Evolutionary conservation across 2,888 invertebrate genomes (phyloP).

Genomic region (Lithophane semibrunnea): DNA sequence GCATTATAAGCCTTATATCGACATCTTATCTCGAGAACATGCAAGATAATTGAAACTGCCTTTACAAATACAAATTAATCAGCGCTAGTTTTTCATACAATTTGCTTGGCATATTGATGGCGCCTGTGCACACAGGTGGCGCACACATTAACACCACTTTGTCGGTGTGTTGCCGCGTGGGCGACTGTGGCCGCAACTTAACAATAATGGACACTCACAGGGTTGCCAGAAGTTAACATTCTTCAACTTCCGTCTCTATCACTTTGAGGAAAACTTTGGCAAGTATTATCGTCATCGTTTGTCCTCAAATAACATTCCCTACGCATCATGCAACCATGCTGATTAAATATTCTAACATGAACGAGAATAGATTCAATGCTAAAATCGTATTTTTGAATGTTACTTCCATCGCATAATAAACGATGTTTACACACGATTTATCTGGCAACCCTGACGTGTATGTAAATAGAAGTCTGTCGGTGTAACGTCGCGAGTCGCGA

Average conservation of each 20-base stretch:
- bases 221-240: conserved; percentile 55
- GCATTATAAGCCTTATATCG: conserved; percentile 8
- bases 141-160: conserved; percentile 65
- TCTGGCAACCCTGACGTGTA: conserved; percentile 70
- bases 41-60: conserved; percentile 49
- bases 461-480: conserved; percentile 76
- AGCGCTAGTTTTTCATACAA: conserved; percentile 55
- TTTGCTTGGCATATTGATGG: conserved; percentile 57
- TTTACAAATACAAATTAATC: conserved; percentile 58
- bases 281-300: conserved; percentile 15
- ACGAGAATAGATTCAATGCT: conserved; percentile 44
- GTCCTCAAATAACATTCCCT: background rate
- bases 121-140: conserved; percentile 67
- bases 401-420: conserved; percentile 47
- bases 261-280: conserved; percentile 27
- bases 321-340: conserved; percentile 4
- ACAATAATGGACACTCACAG: conserved; percentile 63
- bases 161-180: conserved; percentile 63
- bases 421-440: conserved; percentile 45
- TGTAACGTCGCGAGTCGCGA: conserved; percentile 69
- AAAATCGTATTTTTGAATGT: conserved; percentile 48
- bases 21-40: conserved; percentile 16
- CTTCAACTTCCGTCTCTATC: conserved; percentile 26
- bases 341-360: conserved; percentile 37
- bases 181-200: conserved; percentile 64